These are phyloP conservation scores for Panurus biarmicus DNA, from an alignment of 2,113 vertebrate genomes.

Conservation along the genomic window DNA sequence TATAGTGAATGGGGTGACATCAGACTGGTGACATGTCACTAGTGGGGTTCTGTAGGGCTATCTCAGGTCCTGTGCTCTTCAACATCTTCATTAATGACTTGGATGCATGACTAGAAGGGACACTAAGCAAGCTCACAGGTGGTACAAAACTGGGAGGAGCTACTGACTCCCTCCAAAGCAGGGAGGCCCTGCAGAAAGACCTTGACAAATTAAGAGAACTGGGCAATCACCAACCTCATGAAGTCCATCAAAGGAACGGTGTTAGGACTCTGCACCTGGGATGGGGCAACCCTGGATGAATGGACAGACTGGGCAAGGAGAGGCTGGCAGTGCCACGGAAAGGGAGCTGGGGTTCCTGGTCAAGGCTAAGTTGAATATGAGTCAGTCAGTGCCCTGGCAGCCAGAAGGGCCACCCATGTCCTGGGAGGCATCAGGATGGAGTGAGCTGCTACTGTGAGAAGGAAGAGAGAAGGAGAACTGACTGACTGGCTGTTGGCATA, in stretches of 20 bases:
- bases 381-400: not conserved
- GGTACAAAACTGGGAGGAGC: not conserved
- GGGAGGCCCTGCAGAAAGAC: not conserved
- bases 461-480: no score
- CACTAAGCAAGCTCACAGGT: not conserved
- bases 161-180: not conserved
- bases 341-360: not conserved
- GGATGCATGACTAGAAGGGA: not conserved
- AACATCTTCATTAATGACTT: not conserved
- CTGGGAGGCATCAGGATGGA: not conserved
- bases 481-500: no score
- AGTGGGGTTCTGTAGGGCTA: not conserved
- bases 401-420: not conserved
- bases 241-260: not conserved
- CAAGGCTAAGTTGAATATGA: not conserved
- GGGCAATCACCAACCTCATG: not conserved
- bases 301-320: not conserved
- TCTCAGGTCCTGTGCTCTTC: not conserved
- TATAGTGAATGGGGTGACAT: not conserved
- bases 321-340: not conserved
- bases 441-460: no score
- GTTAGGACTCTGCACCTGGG: not conserved
- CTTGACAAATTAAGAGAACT: not conserved
- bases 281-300: not conserved
- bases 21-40: not conserved